These are phyloP conservation scores for Brienomyrus longianalis DNA, from an alignment of 2,113 vertebrate genomes.

Conservation along the genomic window DNA sequence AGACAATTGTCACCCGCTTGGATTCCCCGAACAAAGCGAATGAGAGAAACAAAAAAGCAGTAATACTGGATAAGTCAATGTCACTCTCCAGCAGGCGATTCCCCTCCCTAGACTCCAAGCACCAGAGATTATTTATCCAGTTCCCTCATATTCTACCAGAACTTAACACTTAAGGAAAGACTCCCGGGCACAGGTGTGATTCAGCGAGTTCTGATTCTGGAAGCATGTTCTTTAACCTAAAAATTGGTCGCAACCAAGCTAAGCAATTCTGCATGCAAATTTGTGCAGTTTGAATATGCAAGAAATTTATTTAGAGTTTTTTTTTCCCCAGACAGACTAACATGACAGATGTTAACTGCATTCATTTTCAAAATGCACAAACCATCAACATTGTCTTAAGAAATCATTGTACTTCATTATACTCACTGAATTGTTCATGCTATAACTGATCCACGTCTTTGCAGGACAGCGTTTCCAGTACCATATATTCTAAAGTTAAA, in stretches of 20 bases:
- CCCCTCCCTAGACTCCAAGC: neutral
- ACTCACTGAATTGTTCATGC: neutral
- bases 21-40: slow-evolving; percentile 21
- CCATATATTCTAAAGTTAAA: neutral
- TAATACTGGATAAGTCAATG: slow-evolving; percentile 28
- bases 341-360: slow-evolving; percentile 38
- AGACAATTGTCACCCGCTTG: slow-evolving; percentile 21
- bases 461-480: neutral
- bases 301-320: neutral
- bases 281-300: neutral
- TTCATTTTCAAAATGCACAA: slow-evolving; percentile 41
- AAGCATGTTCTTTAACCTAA: slow-evolving; percentile 26
- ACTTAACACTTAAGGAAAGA: neutral
- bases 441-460: neutral
- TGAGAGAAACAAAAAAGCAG: slow-evolving; percentile 28
- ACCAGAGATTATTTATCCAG: neutral
- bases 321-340: neutral
- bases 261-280: neutral
- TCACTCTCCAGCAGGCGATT: slow-evolving; percentile 8
- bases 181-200: neutral
- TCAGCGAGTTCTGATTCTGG: slow-evolving; percentile 32
- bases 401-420: neutral
- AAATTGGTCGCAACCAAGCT: slow-evolving; percentile 24
- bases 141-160: neutral
- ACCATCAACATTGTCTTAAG: slow-evolving; percentile 40